phyloP scores from a whole-genome alignment of 2,113 vertebrate species.

The Glareola pratincola region DNA sequence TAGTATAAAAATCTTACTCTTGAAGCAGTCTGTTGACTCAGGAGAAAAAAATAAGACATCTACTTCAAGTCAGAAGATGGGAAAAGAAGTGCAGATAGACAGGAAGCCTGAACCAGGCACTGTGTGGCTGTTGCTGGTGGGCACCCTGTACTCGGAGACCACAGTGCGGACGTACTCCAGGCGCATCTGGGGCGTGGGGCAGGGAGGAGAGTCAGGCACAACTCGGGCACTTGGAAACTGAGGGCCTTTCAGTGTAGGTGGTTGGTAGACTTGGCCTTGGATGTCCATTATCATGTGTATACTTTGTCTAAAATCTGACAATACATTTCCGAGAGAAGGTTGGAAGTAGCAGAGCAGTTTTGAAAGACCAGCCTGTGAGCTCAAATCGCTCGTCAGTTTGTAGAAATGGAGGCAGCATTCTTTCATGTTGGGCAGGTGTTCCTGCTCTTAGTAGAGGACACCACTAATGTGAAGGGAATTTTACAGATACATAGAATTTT shows the following conservation, averaged over 20 bases:
- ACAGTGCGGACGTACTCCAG: background rate
- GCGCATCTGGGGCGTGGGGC: background rate
- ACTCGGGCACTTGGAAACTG: background rate
- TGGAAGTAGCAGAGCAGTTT: background rate
- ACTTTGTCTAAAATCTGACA: background rate
- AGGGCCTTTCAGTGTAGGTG: background rate
- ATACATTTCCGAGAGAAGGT: background rate
- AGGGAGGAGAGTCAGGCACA: background rate
- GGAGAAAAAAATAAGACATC: background rate
- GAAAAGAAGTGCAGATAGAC: background rate
- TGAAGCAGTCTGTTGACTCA: background rate
- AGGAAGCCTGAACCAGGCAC: background rate
- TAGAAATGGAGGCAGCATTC: background rate
- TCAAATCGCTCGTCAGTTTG: background rate
- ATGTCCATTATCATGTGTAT: accelerated
- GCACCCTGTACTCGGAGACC: background rate
- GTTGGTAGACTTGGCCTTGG: background rate
- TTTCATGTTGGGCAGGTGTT: background rate
- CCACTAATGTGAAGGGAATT: background rate
- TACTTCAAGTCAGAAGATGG: background rate
- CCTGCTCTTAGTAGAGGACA: background rate
- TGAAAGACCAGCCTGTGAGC: background rate
- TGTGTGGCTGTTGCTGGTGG: background rate
- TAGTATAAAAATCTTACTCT: background rate
- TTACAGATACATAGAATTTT: background rate